Evolutionary conservation across 2,888 invertebrate species (phyloP), one percentile per base, ranked within the genome.

Genomic region (Drosophila koepferae): DNA sequence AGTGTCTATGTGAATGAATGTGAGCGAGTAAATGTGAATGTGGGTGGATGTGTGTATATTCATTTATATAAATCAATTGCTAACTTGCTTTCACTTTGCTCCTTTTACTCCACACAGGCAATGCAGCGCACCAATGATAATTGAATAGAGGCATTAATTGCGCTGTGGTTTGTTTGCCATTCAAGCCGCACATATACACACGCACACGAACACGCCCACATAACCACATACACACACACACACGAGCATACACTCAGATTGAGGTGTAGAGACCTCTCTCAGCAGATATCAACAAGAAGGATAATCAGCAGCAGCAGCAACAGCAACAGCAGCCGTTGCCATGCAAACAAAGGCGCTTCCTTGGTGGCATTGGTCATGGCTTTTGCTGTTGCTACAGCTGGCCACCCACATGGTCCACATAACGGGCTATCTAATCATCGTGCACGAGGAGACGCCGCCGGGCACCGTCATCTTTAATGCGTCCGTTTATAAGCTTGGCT

Each of bases 401-500:
- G 46, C 75, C 56, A 31, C 31, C 34, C 81, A 82, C 31, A 63
- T 73, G 43, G 67, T 51, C 12, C 46, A 61, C 74, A 79, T 84
- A 69, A 81, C 86, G 10, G 87, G 91, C 48, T 95, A 95, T 92
- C 94, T 95, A 85, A 94, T 95, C 88, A 94, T 95, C 71, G 94
- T 95, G 70, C 94, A 95, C 51, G 95, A 95, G 92, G 91, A 94
- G 61, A 93, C 94, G 40, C 94, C 95, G 23, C 94, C 96, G 0
- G 96, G 96, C 18, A 94, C 95, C 81, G 93, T 95, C 69, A 95
- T 97, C 76, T 95, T 97, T 92, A 96, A 97, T 92, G 96, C 97
- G 36, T 96, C 97, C 46, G 96, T 97, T 59, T 96, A 96, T 81
- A 96, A 96, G 89, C 94, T 97, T 60, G 97, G 97, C 80, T 97